Percentiles rank a stretch among this genome's conserved stretches.
Evolutionary conservation across 2,797 vertebrate genomes (phyloP).

Genomic region (Graptemys geographica): DNA sequence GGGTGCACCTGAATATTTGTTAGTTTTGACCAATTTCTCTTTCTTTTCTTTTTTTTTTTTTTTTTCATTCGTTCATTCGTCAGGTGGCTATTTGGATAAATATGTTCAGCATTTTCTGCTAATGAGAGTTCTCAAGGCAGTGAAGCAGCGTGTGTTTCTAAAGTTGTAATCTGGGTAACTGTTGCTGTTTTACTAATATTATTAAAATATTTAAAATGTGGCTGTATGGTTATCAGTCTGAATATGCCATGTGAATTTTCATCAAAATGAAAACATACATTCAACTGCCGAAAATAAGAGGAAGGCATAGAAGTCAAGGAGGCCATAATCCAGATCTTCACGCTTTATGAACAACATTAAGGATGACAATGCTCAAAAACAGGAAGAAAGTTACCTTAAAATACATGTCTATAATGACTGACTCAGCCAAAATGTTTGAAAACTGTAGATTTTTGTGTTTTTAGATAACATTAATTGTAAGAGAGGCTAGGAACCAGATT

Average conservation of each 20-base stretch:
- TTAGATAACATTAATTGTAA: neutral
- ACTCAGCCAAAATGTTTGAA: neutral
- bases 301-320: neutral
- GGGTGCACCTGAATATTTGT: neutral
- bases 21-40: neutral
- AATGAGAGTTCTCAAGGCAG: conserved; percentile 4
- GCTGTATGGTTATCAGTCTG: neutral
- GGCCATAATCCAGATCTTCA: neutral
- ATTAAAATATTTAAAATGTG: no score
- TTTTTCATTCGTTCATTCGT: neutral
- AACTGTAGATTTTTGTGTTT: neutral
- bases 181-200: neutral
- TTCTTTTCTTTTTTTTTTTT: neutral
- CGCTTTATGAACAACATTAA: neutral
- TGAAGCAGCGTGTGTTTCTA: conserved; percentile 13
- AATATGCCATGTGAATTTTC: conserved; percentile 19
- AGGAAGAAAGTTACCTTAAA: neutral
- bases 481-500: neutral
- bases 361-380: neutral
- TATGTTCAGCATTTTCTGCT: neutral
- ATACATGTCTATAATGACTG: neutral
- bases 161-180: neutral
- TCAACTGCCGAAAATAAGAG: neutral
- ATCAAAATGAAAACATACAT: neutral
- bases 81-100: neutral